phyloP scores from a whole-genome alignment of 1,140 invertebrate genomes.

The Hycleus cichorii region DNA sequence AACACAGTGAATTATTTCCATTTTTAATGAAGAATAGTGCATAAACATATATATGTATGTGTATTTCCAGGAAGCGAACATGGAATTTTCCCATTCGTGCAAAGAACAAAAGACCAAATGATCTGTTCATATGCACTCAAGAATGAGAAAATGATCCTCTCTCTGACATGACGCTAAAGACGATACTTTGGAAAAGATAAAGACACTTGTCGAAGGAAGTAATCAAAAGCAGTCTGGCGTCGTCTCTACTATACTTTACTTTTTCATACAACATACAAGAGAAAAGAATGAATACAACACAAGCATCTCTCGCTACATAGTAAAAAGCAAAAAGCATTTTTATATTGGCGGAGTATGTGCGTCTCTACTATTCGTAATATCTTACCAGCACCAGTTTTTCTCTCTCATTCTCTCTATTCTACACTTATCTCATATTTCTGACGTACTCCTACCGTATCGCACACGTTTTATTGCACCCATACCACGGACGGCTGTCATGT shows the following conservation, averaged over 20 bases:
- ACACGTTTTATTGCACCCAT: constrained; percentile 30
- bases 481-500: constrained; percentile 17
- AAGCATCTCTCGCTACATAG: background rate
- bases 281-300: constrained; percentile 1
- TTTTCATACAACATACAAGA: background rate
- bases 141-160: constrained; percentile 16
- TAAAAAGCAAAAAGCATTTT: background rate
- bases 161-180: constrained; percentile 15
- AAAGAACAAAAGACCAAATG: too few relatives aligned
- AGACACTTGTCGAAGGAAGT: constrained; percentile 20
- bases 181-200: constrained; percentile 20
- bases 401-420: constrained; percentile 6
- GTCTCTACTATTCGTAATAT: constrained; percentile 8
- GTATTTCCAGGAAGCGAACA: background rate
- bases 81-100: background rate
- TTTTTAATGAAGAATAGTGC: background rate
- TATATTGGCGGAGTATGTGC: background rate
- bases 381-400: constrained; percentile 17
- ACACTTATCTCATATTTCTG: constrained; percentile 28
- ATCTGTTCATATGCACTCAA: constrained; percentile 9
- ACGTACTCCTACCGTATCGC: constrained; percentile 27
- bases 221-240: constrained; percentile 14
- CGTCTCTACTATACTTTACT: background rate
- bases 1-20: too few relatives aligned
- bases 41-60: background rate